A percentile compares a stretch with the other conserved stretches of the same genome.
These are phyloP conservation scores for Cactoblastis cactorum DNA, from an alignment of 2,888 invertebrate species.

Conservation along the genomic window DNA sequence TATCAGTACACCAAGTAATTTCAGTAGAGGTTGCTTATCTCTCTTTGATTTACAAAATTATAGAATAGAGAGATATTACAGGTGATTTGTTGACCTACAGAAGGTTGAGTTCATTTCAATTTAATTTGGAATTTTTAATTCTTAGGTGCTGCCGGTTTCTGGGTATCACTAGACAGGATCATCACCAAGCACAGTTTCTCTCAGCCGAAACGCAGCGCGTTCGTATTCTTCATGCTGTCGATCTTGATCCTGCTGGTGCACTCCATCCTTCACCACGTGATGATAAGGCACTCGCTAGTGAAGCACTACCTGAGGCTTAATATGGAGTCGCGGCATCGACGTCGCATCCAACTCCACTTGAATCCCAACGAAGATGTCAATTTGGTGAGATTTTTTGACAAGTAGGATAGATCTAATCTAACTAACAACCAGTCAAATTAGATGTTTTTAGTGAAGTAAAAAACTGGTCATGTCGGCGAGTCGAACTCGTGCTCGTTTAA, in stretches of 20 bases:
- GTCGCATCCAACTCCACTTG: slow-evolving; percentile 87
- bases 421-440: too few relatives aligned
- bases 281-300: slow-evolving; percentile 89
- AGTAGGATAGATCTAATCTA: too few relatives aligned
- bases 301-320: slow-evolving; percentile 89
- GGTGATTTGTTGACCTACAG: too few relatives aligned
- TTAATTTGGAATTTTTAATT: too few relatives aligned
- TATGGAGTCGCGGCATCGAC: slow-evolving; percentile 84
- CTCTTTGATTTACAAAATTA: too few relatives aligned
- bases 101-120: too few relatives aligned
- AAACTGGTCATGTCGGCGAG: background rate
- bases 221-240: slow-evolving; percentile 91
- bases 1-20: too few relatives aligned
- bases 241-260: slow-evolving; percentile 87
- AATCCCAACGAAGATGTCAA: slow-evolving; percentile 92
- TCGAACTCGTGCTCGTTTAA: too few relatives aligned
- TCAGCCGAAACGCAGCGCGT: slow-evolving; percentile 89
- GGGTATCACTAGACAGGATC: slow-evolving; percentile 91
- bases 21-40: too few relatives aligned
- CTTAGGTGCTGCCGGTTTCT: slow-evolving; percentile 90
- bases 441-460: too few relatives aligned
- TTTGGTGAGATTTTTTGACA: slow-evolving; percentile 75
- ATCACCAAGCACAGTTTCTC: slow-evolving; percentile 88
- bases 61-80: too few relatives aligned
- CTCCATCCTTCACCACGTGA: slow-evolving; percentile 87